phyloP scores from a whole-genome alignment of 2,113 vertebrate genomes.

The Psittacula cyanocephala region DNA sequence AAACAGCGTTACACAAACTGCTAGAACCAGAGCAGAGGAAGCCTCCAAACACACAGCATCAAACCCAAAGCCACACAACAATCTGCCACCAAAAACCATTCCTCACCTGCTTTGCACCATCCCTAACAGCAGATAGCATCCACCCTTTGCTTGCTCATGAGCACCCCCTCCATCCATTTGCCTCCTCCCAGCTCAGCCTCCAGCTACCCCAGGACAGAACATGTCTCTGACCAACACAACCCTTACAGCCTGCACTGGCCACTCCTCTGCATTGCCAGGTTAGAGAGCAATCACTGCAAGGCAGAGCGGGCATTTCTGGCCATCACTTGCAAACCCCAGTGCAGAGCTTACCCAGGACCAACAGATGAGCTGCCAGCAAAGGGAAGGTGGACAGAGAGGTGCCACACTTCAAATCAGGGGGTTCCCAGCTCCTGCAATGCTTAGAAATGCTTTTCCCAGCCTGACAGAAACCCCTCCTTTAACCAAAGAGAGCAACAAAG shows the following conservation, averaged over 20 bases:
- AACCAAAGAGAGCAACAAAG: background rate
- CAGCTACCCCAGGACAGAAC: background rate
- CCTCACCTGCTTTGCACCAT: background rate
- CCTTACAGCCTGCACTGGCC: background rate
- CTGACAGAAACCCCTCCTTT: background rate
- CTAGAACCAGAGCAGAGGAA: background rate
- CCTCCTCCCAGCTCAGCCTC: background rate
- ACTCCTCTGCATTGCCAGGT: background rate
- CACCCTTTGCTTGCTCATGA: too few species aligned
- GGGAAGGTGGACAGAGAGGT: too few species aligned
- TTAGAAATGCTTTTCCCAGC: background rate
- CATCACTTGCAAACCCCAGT: too few species aligned
- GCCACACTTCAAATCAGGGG: accelerated
- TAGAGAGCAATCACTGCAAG: accelerated
- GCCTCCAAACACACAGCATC: background rate
- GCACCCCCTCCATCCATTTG: background rate
- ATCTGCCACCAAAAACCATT: background rate
- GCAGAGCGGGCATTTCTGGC: accelerated
- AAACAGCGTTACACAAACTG: background rate
- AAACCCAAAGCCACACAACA: background rate
- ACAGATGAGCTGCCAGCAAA: background rate
- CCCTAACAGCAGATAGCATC: background rate
- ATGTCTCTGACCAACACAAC: accelerated
- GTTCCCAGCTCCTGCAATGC: background rate
- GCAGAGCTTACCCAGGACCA: background rate